A percentile compares a stretch with the other conserved stretches of the same genome.
Conservation (phyloP, 1,140 invertebrate species). For the Oncopodura yosiiana region DNA sequence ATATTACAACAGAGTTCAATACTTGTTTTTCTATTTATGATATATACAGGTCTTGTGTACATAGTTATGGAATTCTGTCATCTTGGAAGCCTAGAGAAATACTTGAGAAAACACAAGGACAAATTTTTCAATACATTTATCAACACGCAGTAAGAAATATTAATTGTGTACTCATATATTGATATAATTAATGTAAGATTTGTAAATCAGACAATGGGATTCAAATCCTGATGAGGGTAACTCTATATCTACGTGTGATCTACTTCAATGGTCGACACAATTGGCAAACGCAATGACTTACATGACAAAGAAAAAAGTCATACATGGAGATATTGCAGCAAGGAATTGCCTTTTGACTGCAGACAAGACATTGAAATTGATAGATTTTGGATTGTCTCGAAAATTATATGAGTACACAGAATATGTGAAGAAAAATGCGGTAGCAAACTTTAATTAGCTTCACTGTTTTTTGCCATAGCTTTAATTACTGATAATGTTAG, state of each 20-base stretch:
- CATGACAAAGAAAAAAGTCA: background rate
- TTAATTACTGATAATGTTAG: too few relatives aligned
- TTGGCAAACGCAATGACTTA: background rate
- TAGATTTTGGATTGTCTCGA: conserved; percentile 1
- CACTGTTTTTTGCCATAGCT: too few relatives aligned
- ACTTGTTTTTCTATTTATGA: too few relatives aligned
- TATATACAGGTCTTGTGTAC: conserved; percentile 38
- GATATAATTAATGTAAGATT: background rate
- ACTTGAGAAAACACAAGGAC: conserved; percentile 30
- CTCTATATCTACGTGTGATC: background rate
- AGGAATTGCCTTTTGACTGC: background rate
- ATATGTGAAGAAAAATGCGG: too few relatives aligned
- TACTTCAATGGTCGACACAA: background rate
- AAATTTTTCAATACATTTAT: background rate
- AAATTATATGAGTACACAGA: too few relatives aligned
- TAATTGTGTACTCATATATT: background rate
- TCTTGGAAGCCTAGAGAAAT: conserved; percentile 43
- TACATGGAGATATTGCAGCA: background rate
- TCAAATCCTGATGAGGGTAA: background rate
- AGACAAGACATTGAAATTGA: background rate
- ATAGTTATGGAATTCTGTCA: conserved; percentile 46
- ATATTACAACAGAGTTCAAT: too few relatives aligned
- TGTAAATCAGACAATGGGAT: background rate
- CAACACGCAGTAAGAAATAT: too few relatives aligned
- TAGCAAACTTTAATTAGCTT: too few relatives aligned